Evolutionary conservation across 2,888 invertebrate species (phyloP), one percentile per base, ranked within the genome.

Genomic region (Amiota mariae): DNA sequence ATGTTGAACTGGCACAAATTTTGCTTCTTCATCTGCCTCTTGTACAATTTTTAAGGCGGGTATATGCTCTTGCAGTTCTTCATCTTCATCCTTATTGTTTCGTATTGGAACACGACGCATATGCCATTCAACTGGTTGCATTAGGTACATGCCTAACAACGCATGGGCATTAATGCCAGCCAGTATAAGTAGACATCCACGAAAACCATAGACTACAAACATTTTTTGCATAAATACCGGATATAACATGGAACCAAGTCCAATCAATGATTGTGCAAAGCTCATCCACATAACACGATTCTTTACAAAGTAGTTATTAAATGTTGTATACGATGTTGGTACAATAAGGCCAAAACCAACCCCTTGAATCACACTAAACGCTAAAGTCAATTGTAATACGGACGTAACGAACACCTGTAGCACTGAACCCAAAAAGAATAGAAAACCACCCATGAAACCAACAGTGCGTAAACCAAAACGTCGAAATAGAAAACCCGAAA

Each of bases 71-170:
- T 72, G 72, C 89, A 91, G 75, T 86, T 90, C 72, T 70, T 79
- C 81, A 9, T 51, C 12, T 15, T 80, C 78, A 8, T 46, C 46
- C 36, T 36, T 36, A 36, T 36, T 36, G 8, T 36, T 36, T 36
- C 36, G 36, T 11, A 82, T 15, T 0, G 80, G 77, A 86, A 92
- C 79, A 88, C 90, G 91, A 2, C 91, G 90, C 90, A 93, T 90
- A 84, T 95, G 94, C 94, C 94, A 93, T 85, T 94, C 92, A 0
- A 94, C 93, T 0, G 95, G 95, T 80, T 94, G 94, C 92, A 95
- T 93, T 57, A 94, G 90, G 63, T 93, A 82, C 93, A 94, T 94
- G 1, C 94, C 95, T 48, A 93, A 91, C 24, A 95, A 89, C 18
- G 93, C 90, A 84, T 95, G 92, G 13, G 94, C 88, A 82, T 94